Evolutionary conservation across 1,140 invertebrate genomes (phyloP).

Genomic region (Megathymus violae): DNA sequence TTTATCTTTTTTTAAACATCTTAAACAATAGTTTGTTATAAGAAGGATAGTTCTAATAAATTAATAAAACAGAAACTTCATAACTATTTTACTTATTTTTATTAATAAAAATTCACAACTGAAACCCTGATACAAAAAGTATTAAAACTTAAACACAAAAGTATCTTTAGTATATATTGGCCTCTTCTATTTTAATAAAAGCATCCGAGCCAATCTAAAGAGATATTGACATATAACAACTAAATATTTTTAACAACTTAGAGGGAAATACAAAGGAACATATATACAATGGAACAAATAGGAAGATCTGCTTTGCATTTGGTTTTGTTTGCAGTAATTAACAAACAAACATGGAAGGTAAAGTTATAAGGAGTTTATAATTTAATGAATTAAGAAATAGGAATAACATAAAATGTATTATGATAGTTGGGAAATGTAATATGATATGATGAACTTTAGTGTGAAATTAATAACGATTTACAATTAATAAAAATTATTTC

Average conservation of each 20-base stretch:
- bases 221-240: conserved; percentile 13
- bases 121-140: conserved; percentile 48
- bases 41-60: too few species aligned
- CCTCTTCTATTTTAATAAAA: neutral
- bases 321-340: too few species aligned
- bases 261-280: neutral
- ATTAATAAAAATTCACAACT: conserved; percentile 42
- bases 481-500: neutral
- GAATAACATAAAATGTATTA: too few species aligned
- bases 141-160: conserved; percentile 44
- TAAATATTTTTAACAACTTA: conserved; percentile 4
- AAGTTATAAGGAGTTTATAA: too few species aligned
- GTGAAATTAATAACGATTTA: neutral
- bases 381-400: too few species aligned
- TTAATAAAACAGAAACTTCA: conserved; percentile 1
- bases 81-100: conserved; percentile 15
- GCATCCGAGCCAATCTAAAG: neutral
- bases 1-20: too few species aligned
- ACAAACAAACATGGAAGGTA: too few species aligned
- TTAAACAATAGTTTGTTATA: too few species aligned
- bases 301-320: neutral
- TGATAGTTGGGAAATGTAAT: too few species aligned
- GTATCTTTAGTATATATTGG: neutral
- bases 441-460: too few species aligned
- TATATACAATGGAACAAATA: neutral